phyloP scores from a whole-genome alignment of 2,113 vertebrate genomes.

The Bufo bufo region DNA sequence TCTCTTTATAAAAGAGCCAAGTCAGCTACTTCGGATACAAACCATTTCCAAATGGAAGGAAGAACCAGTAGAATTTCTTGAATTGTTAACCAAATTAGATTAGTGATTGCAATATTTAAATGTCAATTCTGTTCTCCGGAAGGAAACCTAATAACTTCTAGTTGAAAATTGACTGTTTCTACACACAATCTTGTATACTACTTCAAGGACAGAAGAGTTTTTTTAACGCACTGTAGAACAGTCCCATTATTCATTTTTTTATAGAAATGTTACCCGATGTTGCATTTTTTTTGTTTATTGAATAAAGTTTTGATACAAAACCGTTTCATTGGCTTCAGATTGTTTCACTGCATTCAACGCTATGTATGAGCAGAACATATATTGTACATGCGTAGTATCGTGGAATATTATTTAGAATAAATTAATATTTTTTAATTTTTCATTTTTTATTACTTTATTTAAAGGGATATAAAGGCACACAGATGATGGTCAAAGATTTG shows the following conservation, averaged over 20 bases:
- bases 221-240: constrained; percentile 95
- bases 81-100: constrained; percentile 89
- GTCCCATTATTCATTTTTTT: constrained; percentile 89
- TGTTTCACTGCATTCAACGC: neutral
- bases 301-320: constrained; percentile 98
- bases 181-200: constrained; percentile 88
- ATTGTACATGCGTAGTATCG: too few relatives aligned
- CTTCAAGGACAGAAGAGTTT: constrained; percentile 74
- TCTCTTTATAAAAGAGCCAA: constrained; percentile 75
- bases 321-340: neutral
- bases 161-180: constrained; percentile 83
- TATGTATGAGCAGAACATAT: too few relatives aligned
- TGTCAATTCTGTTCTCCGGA: constrained; percentile 82
- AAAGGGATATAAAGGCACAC: too few relatives aligned
- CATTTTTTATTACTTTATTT: too few relatives aligned
- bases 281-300: constrained; percentile 93
- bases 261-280: constrained; percentile 95
- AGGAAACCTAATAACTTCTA: constrained; percentile 71
- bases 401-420: too few relatives aligned
- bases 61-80: constrained; percentile 74
- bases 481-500: too few relatives aligned
- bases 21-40: constrained; percentile 65
- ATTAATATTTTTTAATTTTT: too few relatives aligned
- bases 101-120: constrained; percentile 84
- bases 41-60: constrained; percentile 69